Evolutionary conservation across 1,140 invertebrate species (phyloP).

Genomic region (Magallana angulata): DNA sequence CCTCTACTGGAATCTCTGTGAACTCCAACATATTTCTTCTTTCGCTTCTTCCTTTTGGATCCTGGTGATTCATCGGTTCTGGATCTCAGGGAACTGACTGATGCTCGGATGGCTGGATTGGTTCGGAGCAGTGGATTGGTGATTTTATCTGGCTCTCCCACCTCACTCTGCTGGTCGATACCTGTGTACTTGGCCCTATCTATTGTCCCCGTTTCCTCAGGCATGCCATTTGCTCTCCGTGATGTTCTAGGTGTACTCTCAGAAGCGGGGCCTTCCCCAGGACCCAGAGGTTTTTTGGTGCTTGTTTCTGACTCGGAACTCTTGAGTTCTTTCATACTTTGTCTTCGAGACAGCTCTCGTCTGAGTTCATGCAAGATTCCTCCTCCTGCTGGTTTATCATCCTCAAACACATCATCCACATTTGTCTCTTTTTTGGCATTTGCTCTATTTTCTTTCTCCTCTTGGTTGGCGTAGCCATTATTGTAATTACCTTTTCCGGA

Average conservation of each 20-base stretch:
- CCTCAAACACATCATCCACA: constrained; percentile 21
- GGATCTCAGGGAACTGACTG: constrained; percentile 50
- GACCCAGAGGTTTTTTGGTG: neutral
- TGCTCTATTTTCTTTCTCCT: constrained; percentile 43
- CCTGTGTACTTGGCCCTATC: constrained; percentile 39
- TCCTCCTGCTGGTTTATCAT: neutral
- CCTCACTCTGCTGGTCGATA: constrained; percentile 57
- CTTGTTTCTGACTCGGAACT: constrained; percentile 30
- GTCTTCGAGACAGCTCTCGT: constrained; percentile 44
- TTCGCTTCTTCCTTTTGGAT: constrained; percentile 53
- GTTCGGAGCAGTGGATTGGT: constrained; percentile 49
- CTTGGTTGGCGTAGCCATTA: constrained; percentile 1
- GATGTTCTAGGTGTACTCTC: neutral
- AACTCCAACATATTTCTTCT: constrained; percentile 48
- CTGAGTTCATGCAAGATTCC: constrained; percentile 50
- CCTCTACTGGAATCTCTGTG: constrained; percentile 18
- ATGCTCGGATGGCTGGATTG: constrained; percentile 57
- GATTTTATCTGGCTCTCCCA: constrained; percentile 52
- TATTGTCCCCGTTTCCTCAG: constrained; percentile 26
- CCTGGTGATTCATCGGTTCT: constrained; percentile 44
- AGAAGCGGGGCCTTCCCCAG: constrained; percentile 38
- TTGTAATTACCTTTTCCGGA: neutral
- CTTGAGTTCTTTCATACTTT: constrained; percentile 54
- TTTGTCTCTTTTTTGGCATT: constrained; percentile 26
- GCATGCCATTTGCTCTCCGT: neutral